Percentiles rank a stretch among this genome's conserved stretches.
These are phyloP conservation scores for Caenorhabditis afra DNA, from an alignment of 2,888 invertebrate species.

Conservation along the genomic window DNA sequence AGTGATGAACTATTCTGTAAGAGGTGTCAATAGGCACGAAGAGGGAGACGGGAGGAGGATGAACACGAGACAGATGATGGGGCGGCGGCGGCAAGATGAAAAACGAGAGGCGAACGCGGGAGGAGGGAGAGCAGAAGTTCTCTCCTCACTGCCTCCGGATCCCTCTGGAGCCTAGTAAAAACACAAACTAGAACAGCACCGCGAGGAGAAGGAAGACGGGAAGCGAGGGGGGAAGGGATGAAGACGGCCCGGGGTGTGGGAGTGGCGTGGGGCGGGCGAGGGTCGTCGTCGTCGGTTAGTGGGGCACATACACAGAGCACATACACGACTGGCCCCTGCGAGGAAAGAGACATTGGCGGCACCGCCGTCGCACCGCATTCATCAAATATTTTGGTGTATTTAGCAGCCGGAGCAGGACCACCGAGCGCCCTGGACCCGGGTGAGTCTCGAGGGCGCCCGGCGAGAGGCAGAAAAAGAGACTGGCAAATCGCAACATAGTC, in stretches of 20 bases:
- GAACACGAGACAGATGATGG: not conserved
- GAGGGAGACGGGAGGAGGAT: not conserved
- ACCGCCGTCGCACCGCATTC: slow-evolving; percentile 48
- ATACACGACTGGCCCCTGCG: slow-evolving; percentile 52
- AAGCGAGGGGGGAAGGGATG: slow-evolving; percentile 45
- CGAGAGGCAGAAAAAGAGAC: slow-evolving; percentile 9
- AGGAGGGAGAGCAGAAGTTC: slow-evolving; percentile 33
- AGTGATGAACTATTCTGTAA: slow-evolving; percentile 53
- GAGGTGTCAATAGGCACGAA: slow-evolving; percentile 12
- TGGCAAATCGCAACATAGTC: slow-evolving; percentile 30
- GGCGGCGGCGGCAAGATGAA: slow-evolving; percentile 28
- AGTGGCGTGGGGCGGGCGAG: slow-evolving; percentile 53
- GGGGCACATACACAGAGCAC: slow-evolving; percentile 58
- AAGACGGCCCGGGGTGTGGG: slow-evolving; percentile 56
- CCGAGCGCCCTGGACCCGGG: slow-evolving; percentile 28
- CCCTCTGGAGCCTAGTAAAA: slow-evolving; percentile 59
- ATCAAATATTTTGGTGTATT: slow-evolving; percentile 56
- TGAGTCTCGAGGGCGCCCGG: slow-evolving; percentile 8
- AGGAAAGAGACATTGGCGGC: slow-evolving; percentile 58
- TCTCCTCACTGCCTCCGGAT: slow-evolving; percentile 20
- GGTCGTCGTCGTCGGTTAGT: slow-evolving; percentile 52
- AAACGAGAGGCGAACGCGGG: slow-evolving; percentile 25
- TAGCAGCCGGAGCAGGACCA: slow-evolving; percentile 50
- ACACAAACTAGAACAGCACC: slow-evolving; percentile 60
- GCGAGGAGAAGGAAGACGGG: slow-evolving; percentile 43